Evolutionary conservation across 2,797 vertebrate genomes (phyloP), one percentile per base, ranked within the genome.

Genomic region (Pyrocephalus nanus): DNA sequence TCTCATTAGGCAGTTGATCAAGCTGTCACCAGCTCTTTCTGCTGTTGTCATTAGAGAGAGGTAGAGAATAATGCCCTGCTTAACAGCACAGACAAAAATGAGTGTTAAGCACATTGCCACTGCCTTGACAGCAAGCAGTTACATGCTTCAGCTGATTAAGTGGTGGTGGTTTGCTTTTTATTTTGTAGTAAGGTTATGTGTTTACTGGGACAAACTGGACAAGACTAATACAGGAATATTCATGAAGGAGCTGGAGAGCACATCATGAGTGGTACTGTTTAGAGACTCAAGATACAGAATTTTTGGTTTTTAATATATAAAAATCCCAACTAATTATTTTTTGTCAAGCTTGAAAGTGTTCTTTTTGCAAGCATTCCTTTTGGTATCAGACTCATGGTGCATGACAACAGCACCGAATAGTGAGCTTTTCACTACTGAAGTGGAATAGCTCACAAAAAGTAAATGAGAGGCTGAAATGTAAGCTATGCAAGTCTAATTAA

Each of bases 111-210:
- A 23, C 25, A 9, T 62, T 80, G 82, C 55, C 32, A 12, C 42
- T 77, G 42, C 53, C 79, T 86, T 91, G 90, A 78, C 92, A 92
- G 85, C 79, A 91, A 95, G 90, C 79, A 93, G 51, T 86, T 93
- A 54, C 58, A 19, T 38, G 58, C 19, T 9, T 89, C 70, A 51
- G 60, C 84, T 95, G 86, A 93, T 94, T 82, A 95, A 78, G 51
- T 54, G 29, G 17, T 40, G 25, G 30, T 62, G 38, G 23, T 32
- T 71, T 80, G 53, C 43, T 93, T 75, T 83, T 85, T 87, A 79
- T 92, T 95, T 95, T 92, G 29, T 67, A 71, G 53, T 40, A 71
- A 78, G 88, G 42, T 74, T 1, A 0, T 21, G 8, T 69, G 25
- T 72, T 85, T 91, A 36, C 43, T 54, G 69, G 23, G 32, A 74